Conservation (phyloP, 2,113 vertebrate genomes). For the Pelvicachromis taeniatus region DNA sequence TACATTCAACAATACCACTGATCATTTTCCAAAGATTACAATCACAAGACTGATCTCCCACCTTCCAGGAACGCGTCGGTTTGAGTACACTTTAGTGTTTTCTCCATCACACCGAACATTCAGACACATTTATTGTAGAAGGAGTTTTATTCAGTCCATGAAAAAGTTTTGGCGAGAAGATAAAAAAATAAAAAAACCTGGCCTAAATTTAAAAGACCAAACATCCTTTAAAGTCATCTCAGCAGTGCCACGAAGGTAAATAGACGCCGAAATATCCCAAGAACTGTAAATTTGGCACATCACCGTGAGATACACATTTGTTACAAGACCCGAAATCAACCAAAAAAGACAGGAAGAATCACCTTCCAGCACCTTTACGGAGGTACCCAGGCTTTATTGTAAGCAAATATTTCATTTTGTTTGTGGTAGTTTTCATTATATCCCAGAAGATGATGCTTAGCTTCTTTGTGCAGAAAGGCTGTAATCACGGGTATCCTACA, state of each 20-base stretch:
- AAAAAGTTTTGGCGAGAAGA: not conserved
- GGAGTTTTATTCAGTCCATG: not conserved
- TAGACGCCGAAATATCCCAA: not conserved
- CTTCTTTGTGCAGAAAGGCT: not conserved
- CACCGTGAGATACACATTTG: not conserved
- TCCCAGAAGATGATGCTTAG: not conserved
- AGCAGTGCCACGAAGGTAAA: not conserved
- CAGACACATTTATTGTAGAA: not conserved
- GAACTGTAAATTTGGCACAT: not conserved
- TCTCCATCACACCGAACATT: not conserved
- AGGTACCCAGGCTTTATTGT: not conserved
- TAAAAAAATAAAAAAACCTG: not conserved
- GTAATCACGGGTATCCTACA: not conserved
- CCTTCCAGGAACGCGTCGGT: not conserved
- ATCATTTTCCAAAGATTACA: slow-evolving; percentile 14
- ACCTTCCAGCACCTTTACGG: not conserved
- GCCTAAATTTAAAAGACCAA: not conserved
- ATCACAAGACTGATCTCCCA: not conserved
- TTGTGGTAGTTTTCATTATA: not conserved
- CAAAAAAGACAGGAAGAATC: not conserved
- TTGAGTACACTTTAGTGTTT: not conserved
- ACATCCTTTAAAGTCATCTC: not conserved
- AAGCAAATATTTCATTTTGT: not conserved
- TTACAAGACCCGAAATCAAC: not conserved
- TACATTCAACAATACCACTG: not conserved